phyloP scores from a whole-genome alignment of 2,888 invertebrate genomes.

The Pediacus dermestoides region DNA sequence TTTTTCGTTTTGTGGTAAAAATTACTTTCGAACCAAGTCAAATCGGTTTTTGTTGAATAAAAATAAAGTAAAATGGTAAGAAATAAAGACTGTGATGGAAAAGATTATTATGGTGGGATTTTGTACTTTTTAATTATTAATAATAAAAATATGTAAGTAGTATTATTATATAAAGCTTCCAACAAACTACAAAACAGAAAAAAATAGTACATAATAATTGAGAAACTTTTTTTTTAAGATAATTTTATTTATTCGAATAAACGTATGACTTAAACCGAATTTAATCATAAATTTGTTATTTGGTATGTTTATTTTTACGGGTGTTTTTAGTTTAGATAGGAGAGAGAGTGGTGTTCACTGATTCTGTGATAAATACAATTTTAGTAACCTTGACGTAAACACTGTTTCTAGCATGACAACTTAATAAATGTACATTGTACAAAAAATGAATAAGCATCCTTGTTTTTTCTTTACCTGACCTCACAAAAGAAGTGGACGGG shows the following conservation, averaged over 20 bases:
- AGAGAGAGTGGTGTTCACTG: constrained; percentile 48
- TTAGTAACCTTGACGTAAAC: constrained; percentile 51
- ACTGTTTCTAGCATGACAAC: constrained; percentile 52
- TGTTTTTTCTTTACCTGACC: too few relatives aligned
- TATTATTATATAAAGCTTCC: constrained; percentile 37
- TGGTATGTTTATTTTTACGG: constrained; percentile 41
- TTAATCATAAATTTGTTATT: constrained; percentile 36
- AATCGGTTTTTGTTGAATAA: constrained; percentile 14
- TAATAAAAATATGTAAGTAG: too few relatives aligned
- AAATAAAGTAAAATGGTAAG: constrained; percentile 16
- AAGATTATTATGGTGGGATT: constrained; percentile 21
- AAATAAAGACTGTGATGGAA: constrained; percentile 39
- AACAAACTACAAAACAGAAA: constrained; percentile 16
- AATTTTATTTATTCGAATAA: too few relatives aligned
- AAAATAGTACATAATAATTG: too few relatives aligned
- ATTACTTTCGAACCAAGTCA: constrained; percentile 11
- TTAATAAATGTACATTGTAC: constrained; percentile 29
- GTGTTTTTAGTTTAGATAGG: constrained; percentile 45
- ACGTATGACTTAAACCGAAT: constrained; percentile 35
- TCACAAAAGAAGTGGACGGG: too few relatives aligned
- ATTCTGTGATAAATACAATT: constrained; percentile 53
- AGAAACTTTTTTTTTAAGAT: too few relatives aligned
- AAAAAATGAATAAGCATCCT: too few relatives aligned
- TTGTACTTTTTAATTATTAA: constrained; percentile 27
- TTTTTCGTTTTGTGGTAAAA: constrained; percentile 11